Evolutionary conservation across 2,888 invertebrate species (phyloP), one percentile per base, ranked within the genome.

Genomic region (Lepeophtheirus nordmannii): DNA sequence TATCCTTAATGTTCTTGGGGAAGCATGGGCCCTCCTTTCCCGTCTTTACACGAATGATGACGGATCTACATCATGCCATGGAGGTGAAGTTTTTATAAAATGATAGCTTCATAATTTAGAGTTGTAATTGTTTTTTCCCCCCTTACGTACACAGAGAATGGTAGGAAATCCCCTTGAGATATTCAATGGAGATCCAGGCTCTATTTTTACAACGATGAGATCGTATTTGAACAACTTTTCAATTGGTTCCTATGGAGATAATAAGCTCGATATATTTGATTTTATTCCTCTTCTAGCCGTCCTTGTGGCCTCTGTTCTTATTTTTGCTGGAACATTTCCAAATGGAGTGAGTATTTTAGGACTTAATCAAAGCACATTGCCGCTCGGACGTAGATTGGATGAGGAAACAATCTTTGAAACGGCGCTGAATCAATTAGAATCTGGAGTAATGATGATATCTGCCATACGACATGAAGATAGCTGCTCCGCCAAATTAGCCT

Each of bases 401-500:
- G 62, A 62, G 5, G 22, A 23, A 30, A 20, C 39, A 20, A 38
- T 62, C 1, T 41, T 62, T 10, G 62, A 62, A 11, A 38, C 20
- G 1, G 39, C 62, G 10, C 17, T 62, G 1, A 41, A 41, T 17
- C 62, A 41, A 41, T 17, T 62, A 10, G 62, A 62, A 23, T 40
- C 62, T 2, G 62, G 62, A 11, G 40, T 62, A 9, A 30, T 62
- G 20, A 62, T 62, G 62, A 41, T 62, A 9, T 39, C 39, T 23
- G 39, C 62, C 39, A 14, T 62, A 20, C 12, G 62, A 3, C 41
- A 41, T 12, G 17, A 62, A 17, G 62, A 62, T 17, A 41, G 39
- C 40, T 62, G 62, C 62, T 38, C 62, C 20, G 40, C 30, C 11
- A 62, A 41, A 17, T 17, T 62, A 17, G 62, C 62, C 20, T 62